These are phyloP conservation scores for Lates calcarifer DNA, from an alignment of 2,113 vertebrate genomes.

Conservation along the genomic window DNA sequence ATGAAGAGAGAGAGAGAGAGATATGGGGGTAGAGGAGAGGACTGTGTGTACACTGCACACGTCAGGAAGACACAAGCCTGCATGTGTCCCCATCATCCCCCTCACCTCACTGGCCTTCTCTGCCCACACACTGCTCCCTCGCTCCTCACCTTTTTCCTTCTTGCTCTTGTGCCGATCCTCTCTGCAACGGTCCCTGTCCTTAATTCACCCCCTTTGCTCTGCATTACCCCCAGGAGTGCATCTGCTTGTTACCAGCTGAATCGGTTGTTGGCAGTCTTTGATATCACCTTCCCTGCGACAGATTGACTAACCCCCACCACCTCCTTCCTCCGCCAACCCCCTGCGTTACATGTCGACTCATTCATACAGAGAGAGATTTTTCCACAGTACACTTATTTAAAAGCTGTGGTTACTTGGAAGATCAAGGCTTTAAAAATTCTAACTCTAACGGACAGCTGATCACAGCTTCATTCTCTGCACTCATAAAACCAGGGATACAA, in stretches of 20 bases:
- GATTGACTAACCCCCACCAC: background rate
- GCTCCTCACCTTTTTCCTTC: slow-evolving; percentile 31
- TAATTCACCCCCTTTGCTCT: slow-evolving; percentile 15
- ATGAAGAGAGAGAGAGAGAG: slow-evolving; percentile 55
- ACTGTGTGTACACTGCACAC: slow-evolving; percentile 65
- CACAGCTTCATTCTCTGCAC: too few relatives aligned
- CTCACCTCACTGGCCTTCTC: slow-evolving; percentile 54
- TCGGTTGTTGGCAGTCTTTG: background rate
- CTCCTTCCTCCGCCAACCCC: background rate
- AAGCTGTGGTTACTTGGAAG: background rate
- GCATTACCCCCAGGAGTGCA: slow-evolving; percentile 6
- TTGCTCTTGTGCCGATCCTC: background rate
- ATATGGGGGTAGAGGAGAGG: slow-evolving; percentile 64
- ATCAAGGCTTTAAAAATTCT: background rate
- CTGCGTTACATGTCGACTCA: background rate
- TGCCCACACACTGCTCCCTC: slow-evolving; percentile 60
- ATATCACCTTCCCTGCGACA: background rate
- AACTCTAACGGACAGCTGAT: too few relatives aligned
- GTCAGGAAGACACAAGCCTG: slow-evolving; percentile 70
- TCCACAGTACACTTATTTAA: background rate
- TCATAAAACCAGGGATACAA: too few relatives aligned
- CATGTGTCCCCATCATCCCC: slow-evolving; percentile 55
- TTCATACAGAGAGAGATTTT: background rate
- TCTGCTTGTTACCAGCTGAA: slow-evolving; percentile 2
- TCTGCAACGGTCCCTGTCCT: background rate